Percentiles rank a stretch among this genome's conserved stretches.
phyloP scores from a whole-genome alignment of 2,797 vertebrate species.

The Pantherophis vulpinus region DNA sequence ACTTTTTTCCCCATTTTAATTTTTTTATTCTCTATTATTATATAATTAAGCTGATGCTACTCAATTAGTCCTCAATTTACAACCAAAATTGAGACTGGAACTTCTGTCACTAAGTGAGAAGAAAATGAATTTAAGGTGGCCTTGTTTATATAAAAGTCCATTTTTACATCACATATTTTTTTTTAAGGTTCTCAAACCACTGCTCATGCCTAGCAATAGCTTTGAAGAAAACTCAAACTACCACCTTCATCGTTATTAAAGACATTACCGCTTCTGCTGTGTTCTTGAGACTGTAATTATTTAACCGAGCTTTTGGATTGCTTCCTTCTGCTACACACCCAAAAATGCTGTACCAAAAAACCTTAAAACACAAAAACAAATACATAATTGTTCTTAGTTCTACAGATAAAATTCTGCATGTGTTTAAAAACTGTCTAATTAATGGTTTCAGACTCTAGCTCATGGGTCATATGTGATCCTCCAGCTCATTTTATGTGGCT shows the following conservation, averaged over 20 bases:
- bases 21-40: neutral
- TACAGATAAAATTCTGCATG: neutral
- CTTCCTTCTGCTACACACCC: conserved; percentile 76
- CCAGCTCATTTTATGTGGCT: neutral
- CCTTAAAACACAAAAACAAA: conserved; percentile 70
- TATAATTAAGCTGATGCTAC: neutral
- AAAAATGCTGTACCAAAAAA: conserved; percentile 89
- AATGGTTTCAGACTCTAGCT: too few species aligned
- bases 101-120: neutral
- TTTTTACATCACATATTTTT: neutral
- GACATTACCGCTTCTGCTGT: conserved; percentile 84
- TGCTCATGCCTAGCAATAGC: neutral
- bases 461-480: neutral
- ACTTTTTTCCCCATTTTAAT: neutral
- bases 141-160: neutral
- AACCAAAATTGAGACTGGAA: neutral
- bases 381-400: neutral
- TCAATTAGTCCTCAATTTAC: neutral
- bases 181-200: neutral
- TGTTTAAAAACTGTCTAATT: neutral
- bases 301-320: conserved; percentile 84
- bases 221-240: neutral
- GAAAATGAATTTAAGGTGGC: neutral
- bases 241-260: neutral
- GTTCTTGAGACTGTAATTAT: conserved; percentile 81